These are phyloP conservation scores for Gopherus evgoodei DNA, from an alignment of 2,113 vertebrate species.

Conservation along the genomic window DNA sequence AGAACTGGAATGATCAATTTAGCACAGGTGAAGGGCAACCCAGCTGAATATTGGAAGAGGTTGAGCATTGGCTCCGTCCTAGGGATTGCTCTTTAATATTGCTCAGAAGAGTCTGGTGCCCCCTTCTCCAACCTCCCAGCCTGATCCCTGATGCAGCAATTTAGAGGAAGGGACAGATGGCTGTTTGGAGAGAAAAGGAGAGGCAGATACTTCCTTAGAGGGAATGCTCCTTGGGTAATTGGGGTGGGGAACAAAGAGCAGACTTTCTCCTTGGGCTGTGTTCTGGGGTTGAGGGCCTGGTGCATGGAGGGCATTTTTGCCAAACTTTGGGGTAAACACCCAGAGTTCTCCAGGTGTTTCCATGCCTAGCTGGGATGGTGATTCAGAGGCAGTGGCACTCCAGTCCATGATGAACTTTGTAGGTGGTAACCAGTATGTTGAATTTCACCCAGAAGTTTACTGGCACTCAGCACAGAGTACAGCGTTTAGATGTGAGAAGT, in stretches of 20 bases:
- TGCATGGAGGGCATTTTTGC: too few relatives aligned
- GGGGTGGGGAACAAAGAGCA: too few relatives aligned
- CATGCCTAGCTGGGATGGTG: neutral
- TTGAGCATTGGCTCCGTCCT: neutral
- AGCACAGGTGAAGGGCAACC: neutral
- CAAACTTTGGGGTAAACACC: neutral
- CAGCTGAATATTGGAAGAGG: neutral
- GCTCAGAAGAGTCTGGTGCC: neutral
- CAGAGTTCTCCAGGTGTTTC: neutral
- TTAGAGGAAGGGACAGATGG: too few relatives aligned
- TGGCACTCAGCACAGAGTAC: neutral
- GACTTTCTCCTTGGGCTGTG: neutral
- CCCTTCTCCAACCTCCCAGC: too few relatives aligned
- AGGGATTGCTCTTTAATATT: rapidly evolving
- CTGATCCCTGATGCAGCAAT: too few relatives aligned
- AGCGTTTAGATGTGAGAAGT: neutral
- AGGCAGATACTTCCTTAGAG: too few relatives aligned
- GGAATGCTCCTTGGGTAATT: too few relatives aligned
- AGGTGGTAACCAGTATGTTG: neutral
- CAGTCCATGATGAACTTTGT: neutral
- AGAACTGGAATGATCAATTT: neutral
- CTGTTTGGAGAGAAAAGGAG: too few relatives aligned
- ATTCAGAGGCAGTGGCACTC: neutral
- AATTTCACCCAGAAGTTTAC: neutral
- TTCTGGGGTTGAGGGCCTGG: neutral